Percentiles rank a stretch among this genome's conserved stretches.
Conservation (phyloP, 2,797 vertebrate species). For the Parauchenoglanis punctatus region DNA sequence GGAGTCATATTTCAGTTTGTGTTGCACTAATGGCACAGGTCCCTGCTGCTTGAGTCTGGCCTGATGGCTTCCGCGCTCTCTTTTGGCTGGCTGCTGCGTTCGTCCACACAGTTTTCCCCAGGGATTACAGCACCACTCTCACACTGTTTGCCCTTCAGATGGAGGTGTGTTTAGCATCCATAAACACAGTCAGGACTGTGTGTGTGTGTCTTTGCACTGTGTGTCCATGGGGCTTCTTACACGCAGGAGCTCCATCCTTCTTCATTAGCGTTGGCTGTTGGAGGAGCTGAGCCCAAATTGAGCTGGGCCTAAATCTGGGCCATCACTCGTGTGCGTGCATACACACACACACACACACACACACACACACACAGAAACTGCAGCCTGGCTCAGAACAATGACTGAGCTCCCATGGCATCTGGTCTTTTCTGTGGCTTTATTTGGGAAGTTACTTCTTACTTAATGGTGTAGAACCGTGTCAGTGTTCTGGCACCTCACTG, state of each 20-base stretch:
- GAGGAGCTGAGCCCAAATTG: slow-evolving; percentile 32
- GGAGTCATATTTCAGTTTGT: slow-evolving; percentile 41
- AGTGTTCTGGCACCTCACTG: neutral
- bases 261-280: slow-evolving; percentile 47
- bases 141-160: slow-evolving; percentile 48
- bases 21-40: slow-evolving; percentile 13
- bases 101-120: slow-evolving; percentile 8
- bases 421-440: slow-evolving; percentile 9
- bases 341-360: slow-evolving; percentile 11
- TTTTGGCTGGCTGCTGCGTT: slow-evolving; percentile 3
- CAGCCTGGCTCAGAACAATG: slow-evolving; percentile 11
- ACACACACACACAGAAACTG: slow-evolving; percentile 12
- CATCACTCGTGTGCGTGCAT: neutral
- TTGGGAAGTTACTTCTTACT: neutral
- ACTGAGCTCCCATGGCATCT: neutral
- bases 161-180: slow-evolving; percentile 33
- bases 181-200: slow-evolving; percentile 1
- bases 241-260: slow-evolving; percentile 40
- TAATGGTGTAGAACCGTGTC: neutral
- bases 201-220: neutral
- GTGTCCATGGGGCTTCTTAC: slow-evolving; percentile 20
- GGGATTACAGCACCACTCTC: slow-evolving; percentile 4
- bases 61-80: slow-evolving; percentile 12
- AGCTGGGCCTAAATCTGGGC: slow-evolving; percentile 28
- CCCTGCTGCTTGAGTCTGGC: slow-evolving; percentile 26